These are phyloP conservation scores for Lasaia peninsularis DNA, from an alignment of 1,140 invertebrate species.

Conservation along the genomic window DNA sequence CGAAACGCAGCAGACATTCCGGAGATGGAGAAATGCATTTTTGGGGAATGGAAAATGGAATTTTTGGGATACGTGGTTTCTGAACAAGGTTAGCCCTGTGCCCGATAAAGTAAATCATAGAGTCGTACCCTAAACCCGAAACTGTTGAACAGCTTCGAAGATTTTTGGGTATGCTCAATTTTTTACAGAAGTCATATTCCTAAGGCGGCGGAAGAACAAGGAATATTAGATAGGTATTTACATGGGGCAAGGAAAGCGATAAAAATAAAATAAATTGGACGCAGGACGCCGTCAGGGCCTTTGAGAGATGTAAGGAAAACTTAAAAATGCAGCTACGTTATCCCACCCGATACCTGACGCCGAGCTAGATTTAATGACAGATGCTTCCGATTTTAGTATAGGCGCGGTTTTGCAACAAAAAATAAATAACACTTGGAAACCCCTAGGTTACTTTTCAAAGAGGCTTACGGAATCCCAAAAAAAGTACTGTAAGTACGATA, in stretches of 20 bases:
- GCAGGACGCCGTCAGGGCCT: background rate
- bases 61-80: slow-evolving; percentile 19
- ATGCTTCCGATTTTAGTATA: slow-evolving; percentile 29
- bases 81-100: slow-evolving; percentile 1
- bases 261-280: background rate
- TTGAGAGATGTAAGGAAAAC: slow-evolving; percentile 1
- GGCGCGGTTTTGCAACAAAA: slow-evolving; percentile 15
- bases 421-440: slow-evolving; percentile 6
- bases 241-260: slow-evolving; percentile 1
- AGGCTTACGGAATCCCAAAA: slow-evolving; percentile 9
- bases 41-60: slow-evolving; percentile 9
- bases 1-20: slow-evolving; percentile 1
- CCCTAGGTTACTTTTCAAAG: slow-evolving; percentile 8
- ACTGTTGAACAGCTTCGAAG: slow-evolving; percentile 1
- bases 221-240: slow-evolving; percentile 7
- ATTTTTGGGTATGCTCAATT: slow-evolving; percentile 4
- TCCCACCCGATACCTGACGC: background rate
- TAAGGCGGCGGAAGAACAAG: background rate
- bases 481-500: slow-evolving; percentile 14
- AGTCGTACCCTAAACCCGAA: background rate
- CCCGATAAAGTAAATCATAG: slow-evolving; percentile 3
- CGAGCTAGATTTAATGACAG: slow-evolving; percentile 24
- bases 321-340: slow-evolving; percentile 1
- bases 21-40: slow-evolving; percentile 23
- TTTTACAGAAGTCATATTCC: slow-evolving; percentile 4